Evolutionary conservation across 2,888 invertebrate genomes (phyloP).

Genomic region (Cinara cedri): DNA sequence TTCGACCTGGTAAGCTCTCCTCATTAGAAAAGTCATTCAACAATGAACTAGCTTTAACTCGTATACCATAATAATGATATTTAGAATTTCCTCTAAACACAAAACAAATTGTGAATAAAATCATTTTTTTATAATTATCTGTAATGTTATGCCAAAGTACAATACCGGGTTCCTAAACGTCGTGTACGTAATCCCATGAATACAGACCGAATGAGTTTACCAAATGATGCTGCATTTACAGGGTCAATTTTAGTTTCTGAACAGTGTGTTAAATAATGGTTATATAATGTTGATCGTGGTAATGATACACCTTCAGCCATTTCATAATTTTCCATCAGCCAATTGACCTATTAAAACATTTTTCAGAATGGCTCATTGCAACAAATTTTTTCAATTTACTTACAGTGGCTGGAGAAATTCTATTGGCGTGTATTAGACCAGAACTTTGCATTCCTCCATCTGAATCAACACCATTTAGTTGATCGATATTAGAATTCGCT

Average conservation of each 20-base stretch:
- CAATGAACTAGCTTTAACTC: slow-evolving; percentile 87
- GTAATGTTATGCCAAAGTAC: not conserved
- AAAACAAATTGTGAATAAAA: slow-evolving; percentile 20
- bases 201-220: slow-evolving; percentile 96
- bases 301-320: slow-evolving; percentile 93
- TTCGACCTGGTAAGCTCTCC: slow-evolving; percentile 61
- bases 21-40: slow-evolving; percentile 67
- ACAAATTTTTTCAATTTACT: slow-evolving; percentile 63
- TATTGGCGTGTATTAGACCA: slow-evolving; percentile 71
- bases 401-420: slow-evolving; percentile 91
- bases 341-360: slow-evolving; percentile 73
- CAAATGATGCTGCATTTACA: slow-evolving; percentile 99
- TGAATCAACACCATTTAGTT: slow-evolving; percentile 62
- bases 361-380: not conserved
- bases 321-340: slow-evolving; percentile 98
- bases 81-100: slow-evolving; percentile 88
- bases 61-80: slow-evolving; percentile 99
- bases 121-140: slow-evolving; percentile 16
- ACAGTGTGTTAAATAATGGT: slow-evolving; percentile 96
- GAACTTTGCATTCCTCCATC: slow-evolving; percentile 56
- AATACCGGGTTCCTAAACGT: slow-evolving; percentile 87
- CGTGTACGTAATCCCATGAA: slow-evolving; percentile 94
- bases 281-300: slow-evolving; percentile 93
- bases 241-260: slow-evolving; percentile 91
- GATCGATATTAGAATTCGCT: slow-evolving; percentile 57